These are phyloP conservation scores for Prolemur simus DNA, from an alignment of 2,113 vertebrate genomes.

Conservation along the genomic window DNA sequence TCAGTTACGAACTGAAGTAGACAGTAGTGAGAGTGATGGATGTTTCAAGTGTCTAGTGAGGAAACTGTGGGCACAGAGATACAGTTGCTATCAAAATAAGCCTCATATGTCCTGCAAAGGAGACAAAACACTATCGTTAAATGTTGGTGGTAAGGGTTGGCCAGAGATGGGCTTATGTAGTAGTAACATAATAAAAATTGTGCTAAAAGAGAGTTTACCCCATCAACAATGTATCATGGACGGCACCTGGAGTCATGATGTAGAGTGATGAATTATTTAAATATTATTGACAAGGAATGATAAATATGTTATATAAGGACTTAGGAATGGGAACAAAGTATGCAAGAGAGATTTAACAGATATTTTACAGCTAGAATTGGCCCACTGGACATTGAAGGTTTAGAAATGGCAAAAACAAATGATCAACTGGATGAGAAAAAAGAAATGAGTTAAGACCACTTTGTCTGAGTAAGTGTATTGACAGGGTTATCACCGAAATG, in stretches of 20 bases:
- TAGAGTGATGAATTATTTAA: background rate
- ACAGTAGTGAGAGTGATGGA: background rate
- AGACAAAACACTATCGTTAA: background rate
- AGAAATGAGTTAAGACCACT: background rate
- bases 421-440: background rate
- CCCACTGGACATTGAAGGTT: background rate
- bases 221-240: background rate
- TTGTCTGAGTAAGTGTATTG: background rate
- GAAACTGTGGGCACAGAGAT: background rate
- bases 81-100: background rate
- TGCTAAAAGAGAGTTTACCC: background rate
- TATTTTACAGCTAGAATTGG: background rate
- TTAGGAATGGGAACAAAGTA: background rate
- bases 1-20: background rate
- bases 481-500: background rate
- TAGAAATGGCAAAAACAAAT: background rate
- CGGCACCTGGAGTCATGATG: background rate
- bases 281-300: background rate
- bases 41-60: background rate
- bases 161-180: background rate
- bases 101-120: background rate
- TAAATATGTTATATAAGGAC: background rate
- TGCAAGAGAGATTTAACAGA: background rate
- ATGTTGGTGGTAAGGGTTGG: background rate
- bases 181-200: background rate